Conservation (phyloP, 2,888 invertebrate genomes). For the Rosalia funebris region DNA sequence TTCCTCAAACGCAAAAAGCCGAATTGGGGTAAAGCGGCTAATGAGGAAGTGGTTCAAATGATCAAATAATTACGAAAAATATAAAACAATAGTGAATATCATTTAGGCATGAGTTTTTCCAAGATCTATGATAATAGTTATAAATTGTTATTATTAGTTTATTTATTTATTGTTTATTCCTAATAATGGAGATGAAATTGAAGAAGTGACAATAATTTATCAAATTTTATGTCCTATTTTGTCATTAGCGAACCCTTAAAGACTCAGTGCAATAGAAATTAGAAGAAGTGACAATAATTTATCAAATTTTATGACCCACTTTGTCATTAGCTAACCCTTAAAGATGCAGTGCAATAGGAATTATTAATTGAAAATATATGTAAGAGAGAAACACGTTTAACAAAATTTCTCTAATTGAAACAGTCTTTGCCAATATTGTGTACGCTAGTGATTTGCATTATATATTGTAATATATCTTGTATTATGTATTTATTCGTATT, state of each 20-base stretch:
- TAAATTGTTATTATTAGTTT: slow-evolving; percentile 17
- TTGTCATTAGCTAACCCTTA: no score
- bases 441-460: slow-evolving; percentile 36
- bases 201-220: slow-evolving; percentile 9
- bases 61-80: slow-evolving; percentile 21
- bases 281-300: no score
- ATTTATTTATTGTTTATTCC: slow-evolving; percentile 29
- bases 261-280: no score
- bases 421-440: neutral
- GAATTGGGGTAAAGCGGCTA: slow-evolving; percentile 4
- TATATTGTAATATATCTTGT: slow-evolving; percentile 39
- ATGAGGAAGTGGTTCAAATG: slow-evolving; percentile 9
- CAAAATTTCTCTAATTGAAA: no score
- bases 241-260: slow-evolving; percentile 11
- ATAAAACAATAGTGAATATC: slow-evolving; percentile 19
- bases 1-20: slow-evolving; percentile 56
- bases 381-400: neutral
- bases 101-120: no score
- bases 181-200: no score
- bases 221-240: slow-evolving; percentile 11
- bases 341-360: neutral
- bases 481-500: slow-evolving; percentile 29
- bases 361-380: no score
- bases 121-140: slow-evolving; percentile 16
- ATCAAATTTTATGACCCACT: no score